Evolutionary conservation across 2,797 vertebrate species (phyloP).

Genomic region (Tragopan temminckii): DNA sequence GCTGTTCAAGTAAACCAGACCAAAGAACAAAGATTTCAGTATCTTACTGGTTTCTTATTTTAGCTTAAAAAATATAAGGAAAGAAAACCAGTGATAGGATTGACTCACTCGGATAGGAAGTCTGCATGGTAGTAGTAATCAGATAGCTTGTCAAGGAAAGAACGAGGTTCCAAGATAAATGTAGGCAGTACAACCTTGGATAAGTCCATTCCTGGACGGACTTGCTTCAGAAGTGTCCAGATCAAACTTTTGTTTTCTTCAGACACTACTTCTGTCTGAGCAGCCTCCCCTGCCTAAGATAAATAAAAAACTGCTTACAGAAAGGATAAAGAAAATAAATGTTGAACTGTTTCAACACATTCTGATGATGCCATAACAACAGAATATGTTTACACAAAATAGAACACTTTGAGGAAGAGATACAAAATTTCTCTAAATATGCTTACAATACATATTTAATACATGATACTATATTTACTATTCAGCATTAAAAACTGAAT

Average conservation of each 20-base stretch:
- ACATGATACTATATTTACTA: neutral
- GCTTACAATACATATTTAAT: neutral
- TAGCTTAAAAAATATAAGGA: neutral
- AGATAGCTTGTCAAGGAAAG: constrained; percentile 97
- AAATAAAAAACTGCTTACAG: constrained; percentile 40
- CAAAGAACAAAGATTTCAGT: neutral
- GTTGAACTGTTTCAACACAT: neutral
- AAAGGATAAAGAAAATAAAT: neutral
- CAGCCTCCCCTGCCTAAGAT: constrained; percentile 92
- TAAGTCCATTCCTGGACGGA: constrained; percentile 97
- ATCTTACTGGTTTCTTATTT: neutral
- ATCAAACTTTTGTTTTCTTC: constrained; percentile 99
- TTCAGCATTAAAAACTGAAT: neutral
- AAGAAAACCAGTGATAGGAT: neutral
- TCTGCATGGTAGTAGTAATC: constrained; percentile 99
- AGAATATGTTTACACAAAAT: neutral
- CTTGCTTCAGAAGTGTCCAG: constrained; percentile 97
- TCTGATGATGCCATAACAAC: neutral
- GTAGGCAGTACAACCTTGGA: constrained; percentile 98
- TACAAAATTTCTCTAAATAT: neutral
- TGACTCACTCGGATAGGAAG: constrained; percentile 95
- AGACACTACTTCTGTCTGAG: constrained; percentile 97
- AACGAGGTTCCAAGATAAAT: constrained; percentile 96
- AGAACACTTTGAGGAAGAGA: neutral
- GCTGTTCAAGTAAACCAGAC: neutral